phyloP scores from a whole-genome alignment of 2,888 invertebrate genomes.

The Schrankia costaestrigalis region DNA sequence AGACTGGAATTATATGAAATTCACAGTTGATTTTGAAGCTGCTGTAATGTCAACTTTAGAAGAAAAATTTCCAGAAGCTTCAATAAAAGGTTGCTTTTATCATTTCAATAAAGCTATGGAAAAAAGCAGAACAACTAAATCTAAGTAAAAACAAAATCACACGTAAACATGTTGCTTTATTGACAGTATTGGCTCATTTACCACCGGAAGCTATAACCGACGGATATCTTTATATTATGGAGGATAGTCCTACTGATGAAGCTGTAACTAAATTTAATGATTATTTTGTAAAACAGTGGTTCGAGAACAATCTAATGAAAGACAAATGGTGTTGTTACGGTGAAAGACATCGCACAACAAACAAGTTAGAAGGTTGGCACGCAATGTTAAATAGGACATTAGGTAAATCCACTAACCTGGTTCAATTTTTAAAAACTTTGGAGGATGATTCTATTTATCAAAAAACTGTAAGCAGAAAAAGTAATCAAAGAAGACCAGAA shows the following conservation, averaged over 20 bases:
- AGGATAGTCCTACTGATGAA: background rate
- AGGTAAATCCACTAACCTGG: background rate
- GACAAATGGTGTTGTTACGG: background rate
- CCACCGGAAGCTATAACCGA: background rate
- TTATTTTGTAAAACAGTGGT: constrained; percentile 1
- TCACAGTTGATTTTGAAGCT: constrained; percentile 1
- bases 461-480: background rate
- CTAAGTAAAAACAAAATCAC: too few species aligned
- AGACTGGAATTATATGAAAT: background rate
- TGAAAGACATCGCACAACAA: background rate
- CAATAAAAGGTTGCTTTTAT: background rate
- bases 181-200: background rate
- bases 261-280: too few species aligned
- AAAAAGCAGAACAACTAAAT: background rate
- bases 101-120: background rate
- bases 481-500: background rate
- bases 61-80: too few species aligned
- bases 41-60: background rate
- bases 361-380: too few species aligned
- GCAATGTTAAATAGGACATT: background rate
- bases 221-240: background rate
- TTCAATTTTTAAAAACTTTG: background rate
- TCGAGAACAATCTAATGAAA: background rate
- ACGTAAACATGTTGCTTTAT: background rate
- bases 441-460: constrained; percentile 1